phyloP scores from a whole-genome alignment of 2,113 vertebrate genomes.

The Willisornis vidua region DNA sequence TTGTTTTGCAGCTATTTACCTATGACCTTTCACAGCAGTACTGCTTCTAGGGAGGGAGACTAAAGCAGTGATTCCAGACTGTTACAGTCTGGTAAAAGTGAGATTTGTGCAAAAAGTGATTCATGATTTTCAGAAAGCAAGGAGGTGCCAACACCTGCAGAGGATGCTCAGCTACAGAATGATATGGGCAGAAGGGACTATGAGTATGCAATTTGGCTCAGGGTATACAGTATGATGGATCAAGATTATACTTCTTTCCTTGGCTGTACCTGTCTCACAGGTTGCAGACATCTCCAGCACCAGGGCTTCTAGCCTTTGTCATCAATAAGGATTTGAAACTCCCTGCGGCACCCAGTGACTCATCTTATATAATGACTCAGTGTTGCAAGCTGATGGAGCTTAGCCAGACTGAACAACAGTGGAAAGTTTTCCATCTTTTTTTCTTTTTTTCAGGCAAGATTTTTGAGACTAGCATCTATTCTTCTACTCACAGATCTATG shows the following conservation, averaged over 20 bases:
- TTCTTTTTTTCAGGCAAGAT: neutral
- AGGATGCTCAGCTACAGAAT: neutral
- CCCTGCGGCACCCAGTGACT: neutral
- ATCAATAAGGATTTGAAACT: conserved; percentile 12
- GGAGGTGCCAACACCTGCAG: neutral
- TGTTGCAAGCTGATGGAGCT: conserved; percentile 16
- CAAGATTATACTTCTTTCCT: neutral
- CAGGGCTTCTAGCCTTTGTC: neutral
- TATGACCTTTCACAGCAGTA: neutral
- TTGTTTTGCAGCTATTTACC: neutral
- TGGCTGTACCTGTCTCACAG: neutral
- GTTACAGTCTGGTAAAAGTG: neutral
- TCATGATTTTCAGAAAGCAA: neutral
- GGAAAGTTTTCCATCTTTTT: neutral
- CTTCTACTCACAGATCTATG: neutral
- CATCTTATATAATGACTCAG: neutral
- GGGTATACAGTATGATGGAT: neutral
- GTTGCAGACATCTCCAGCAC: neutral
- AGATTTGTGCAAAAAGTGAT: neutral
- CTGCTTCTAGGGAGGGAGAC: neutral
- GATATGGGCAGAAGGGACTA: neutral
- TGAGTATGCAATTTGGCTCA: neutral
- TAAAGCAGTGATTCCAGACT: neutral
- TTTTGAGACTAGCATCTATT: neutral
- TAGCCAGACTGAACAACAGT: neutral